These are phyloP conservation scores for Echinarachnius parma DNA, from an alignment of 53 echinoderm and acorn worm genomes.

Conservation along the genomic window DNA sequence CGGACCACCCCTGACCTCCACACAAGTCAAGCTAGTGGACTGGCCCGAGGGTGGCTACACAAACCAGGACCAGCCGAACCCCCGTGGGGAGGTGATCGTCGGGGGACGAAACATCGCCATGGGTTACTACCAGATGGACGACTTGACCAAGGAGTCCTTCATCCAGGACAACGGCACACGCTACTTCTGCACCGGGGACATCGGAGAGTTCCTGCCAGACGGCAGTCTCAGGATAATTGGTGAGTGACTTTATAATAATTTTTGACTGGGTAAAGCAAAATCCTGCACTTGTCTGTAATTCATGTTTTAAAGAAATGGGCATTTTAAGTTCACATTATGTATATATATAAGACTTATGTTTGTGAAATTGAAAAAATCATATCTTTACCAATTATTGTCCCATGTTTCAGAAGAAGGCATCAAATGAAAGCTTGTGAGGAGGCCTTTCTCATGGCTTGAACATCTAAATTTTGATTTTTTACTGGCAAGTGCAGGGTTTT, in stretches of 20 bases:
- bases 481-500: too few relatives aligned
- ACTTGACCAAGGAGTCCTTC: conserved; percentile 67
- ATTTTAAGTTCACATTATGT: too few relatives aligned
- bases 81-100: conserved; percentile 79
- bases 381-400: too few relatives aligned
- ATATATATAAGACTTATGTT: too few relatives aligned
- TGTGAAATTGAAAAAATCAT: too few relatives aligned
- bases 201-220: conserved; percentile 76
- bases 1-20: conserved; percentile 70
- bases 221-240: conserved; percentile 88
- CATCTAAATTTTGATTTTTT: too few relatives aligned
- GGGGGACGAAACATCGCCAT: conserved; percentile 80
- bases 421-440: too few relatives aligned
- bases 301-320: too few relatives aligned
- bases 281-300: too few relatives aligned
- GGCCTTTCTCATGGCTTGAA: too few relatives aligned
- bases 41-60: conserved; percentile 82
- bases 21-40: conserved; percentile 72
- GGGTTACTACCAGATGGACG: conserved; percentile 83
- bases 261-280: too few relatives aligned
- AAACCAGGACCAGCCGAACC: conserved; percentile 75
- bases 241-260: conserved; percentile 38
- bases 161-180: conserved; percentile 57
- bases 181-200: conserved; percentile 85
- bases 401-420: too few relatives aligned